Base-by-base conservation (phyloP, 2,113 vertebrate genomes). In the Dissostichus mawsoni region DNA sequence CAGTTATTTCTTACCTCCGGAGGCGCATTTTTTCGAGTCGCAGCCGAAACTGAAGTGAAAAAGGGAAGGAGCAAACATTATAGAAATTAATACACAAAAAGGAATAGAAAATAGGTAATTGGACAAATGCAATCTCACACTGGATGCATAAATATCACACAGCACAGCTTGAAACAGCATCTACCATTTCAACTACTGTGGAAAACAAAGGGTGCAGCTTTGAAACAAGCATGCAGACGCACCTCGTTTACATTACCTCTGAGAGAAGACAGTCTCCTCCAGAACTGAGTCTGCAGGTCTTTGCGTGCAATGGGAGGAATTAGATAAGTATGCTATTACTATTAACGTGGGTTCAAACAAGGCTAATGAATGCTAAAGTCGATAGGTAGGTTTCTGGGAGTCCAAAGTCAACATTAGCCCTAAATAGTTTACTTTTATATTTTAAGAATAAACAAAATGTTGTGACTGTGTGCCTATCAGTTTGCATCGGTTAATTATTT, bases 1-100 rank as follows among this genome's bases (percentile, higher is more conserved):
- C 20, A 3, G 18, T 9, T 6, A 41, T 69, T 66, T 77, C 89
- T 93, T 76, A 95, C 95, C 87, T 95, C 94, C 0, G 77, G 18
- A 4, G 85, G 68, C 48, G 69, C 80, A 87, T 93, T 90, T 88
- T 92, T 94, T 66, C 72, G 79, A 62, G 81, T 18, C 47, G 83
- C 95, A 23, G 85, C 17, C 0, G 80, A 81, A 85, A 90, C 95
- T 96, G 68, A 9, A 64, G 29, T 8, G 16, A 63, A 70, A 83
- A 58, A 14, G 41, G 8, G 5, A 55, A 13, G 9, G 71, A 61
- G 82, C 5, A 41, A n/a, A 63, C 11, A 77, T 29, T 29, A 74
- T 77, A 78, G 0, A 55, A 13, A 79, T 41, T 10, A 77, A 48
- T 17, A 64, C 9, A 59, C 8, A 56, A 11, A 23, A 1, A 16